These are phyloP conservation scores for Rapana venosa DNA, from an alignment of 2,888 invertebrate genomes.

Conservation along the genomic window DNA sequence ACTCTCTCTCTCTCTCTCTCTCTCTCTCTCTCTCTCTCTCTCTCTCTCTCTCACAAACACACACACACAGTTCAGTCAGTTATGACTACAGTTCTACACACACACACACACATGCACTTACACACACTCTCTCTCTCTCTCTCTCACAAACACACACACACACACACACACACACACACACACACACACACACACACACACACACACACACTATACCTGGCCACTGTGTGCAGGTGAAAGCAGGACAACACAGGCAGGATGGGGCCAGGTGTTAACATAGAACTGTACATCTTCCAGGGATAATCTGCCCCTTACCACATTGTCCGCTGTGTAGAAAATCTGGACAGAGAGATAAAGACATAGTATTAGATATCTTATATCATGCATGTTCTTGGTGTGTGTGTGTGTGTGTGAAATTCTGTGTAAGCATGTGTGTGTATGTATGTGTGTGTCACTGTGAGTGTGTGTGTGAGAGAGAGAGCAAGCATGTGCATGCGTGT, in stretches of 20 bases:
- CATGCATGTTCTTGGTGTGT: not conserved
- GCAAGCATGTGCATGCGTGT: not conserved
- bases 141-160: not conserved
- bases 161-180: not conserved
- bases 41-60: not conserved
- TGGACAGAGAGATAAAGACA: not conserved
- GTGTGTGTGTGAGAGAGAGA: not conserved
- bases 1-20: not conserved
- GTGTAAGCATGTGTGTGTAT: not conserved
- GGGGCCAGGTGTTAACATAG: slow-evolving; percentile 32
- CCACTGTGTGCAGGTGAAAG: slow-evolving; percentile 23
- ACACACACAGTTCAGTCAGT: too few species aligned
- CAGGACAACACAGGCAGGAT: slow-evolving; percentile 24
- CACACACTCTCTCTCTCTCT: too few species aligned
- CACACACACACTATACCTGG: slow-evolving; percentile 6
- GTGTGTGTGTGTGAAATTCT: not conserved
- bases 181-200: not conserved
- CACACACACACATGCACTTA: too few species aligned
- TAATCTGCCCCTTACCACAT: not conserved
- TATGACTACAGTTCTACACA: too few species aligned
- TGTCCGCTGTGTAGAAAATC: slow-evolving; percentile 24
- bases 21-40: too few species aligned
- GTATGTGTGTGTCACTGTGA: not conserved
- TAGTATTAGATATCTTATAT: not conserved
- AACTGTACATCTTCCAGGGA: slow-evolving; percentile 25